phyloP scores from a whole-genome alignment of 2,888 invertebrate species.

The Arctia plantaginis region DNA sequence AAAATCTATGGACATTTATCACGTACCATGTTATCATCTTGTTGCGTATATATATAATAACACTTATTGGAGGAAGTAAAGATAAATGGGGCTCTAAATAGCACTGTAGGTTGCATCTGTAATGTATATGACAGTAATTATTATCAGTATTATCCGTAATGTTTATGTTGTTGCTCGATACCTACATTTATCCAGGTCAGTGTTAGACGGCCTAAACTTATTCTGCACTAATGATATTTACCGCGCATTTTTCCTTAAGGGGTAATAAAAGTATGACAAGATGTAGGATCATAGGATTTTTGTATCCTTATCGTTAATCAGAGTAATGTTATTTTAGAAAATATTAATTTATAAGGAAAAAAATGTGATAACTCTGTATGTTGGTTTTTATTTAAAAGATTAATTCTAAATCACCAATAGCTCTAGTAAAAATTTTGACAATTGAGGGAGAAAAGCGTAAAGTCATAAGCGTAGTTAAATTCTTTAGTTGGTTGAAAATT shows the following conservation, averaged over 20 bases:
- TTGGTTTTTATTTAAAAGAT: too few relatives aligned
- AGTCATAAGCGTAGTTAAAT: too few relatives aligned
- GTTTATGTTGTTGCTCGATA: conserved; percentile 44
- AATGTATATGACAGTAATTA: conserved; percentile 58
- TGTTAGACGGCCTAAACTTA: conserved; percentile 28
- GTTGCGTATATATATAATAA: conserved; percentile 54
- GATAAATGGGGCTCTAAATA: conserved; percentile 52
- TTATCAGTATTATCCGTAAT: background rate
- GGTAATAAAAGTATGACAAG: conserved; percentile 17
- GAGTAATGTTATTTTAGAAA: too few relatives aligned
- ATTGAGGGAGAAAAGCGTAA: too few relatives aligned
- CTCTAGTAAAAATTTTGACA: background rate
- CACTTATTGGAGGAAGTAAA: conserved; percentile 51
- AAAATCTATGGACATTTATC: conserved; percentile 30
- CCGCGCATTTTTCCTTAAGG: conserved; percentile 33
- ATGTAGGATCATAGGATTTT: background rate
- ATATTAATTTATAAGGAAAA: too few relatives aligned
- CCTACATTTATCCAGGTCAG: conserved; percentile 31
- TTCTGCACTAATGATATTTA: conserved; percentile 12
- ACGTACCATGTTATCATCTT: conserved; percentile 41
- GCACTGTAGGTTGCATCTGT: conserved; percentile 45
- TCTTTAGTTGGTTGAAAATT: too few relatives aligned
- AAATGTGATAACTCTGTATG: too few relatives aligned
- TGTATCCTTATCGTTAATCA: background rate
- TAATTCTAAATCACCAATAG: background rate